A percentile compares a stretch with the other conserved stretches of the same genome.
These are phyloP conservation scores for Ageneiosus marmoratus DNA, from an alignment of 2,113 vertebrate species.

Conservation along the genomic window DNA sequence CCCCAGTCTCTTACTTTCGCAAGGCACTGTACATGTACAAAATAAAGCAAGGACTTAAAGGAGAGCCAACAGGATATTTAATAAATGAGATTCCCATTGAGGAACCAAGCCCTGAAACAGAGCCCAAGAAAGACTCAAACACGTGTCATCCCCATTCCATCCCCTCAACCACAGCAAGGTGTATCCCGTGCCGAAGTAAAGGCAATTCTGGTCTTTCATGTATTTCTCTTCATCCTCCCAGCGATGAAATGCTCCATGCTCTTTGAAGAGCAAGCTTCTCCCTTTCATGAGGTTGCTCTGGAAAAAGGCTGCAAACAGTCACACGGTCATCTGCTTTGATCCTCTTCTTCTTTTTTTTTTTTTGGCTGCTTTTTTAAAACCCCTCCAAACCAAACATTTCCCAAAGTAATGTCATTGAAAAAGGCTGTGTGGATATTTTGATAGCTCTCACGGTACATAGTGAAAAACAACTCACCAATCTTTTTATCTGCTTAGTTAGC, in stretches of 20 bases:
- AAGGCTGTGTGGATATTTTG: neutral
- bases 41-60: too few species aligned
- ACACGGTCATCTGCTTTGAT: conserved; percentile 36
- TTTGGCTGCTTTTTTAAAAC: neutral
- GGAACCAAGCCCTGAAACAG: neutral
- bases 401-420: neutral
- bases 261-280: conserved; percentile 49
- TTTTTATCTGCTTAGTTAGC: neutral
- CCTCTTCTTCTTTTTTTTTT: conserved; percentile 10
- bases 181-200: neutral
- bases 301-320: conserved; percentile 18
- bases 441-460: neutral
- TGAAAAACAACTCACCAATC: neutral
- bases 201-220: conserved; percentile 49
- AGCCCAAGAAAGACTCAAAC: conserved; percentile 5
- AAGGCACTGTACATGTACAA: too few species aligned
- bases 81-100: conserved; percentile 47
- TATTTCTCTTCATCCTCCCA: conserved; percentile 42
- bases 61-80: conserved; percentile 50
- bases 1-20: too few species aligned
- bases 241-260: conserved; percentile 3
- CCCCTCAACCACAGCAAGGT: neutral
- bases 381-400: neutral
- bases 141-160: neutral
- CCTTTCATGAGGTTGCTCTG: conserved; percentile 43